Percentiles rank a stretch among this genome's conserved stretches.
Conservation (phyloP, 2,797 vertebrate species). For the Sebastolobus altivelis region DNA sequence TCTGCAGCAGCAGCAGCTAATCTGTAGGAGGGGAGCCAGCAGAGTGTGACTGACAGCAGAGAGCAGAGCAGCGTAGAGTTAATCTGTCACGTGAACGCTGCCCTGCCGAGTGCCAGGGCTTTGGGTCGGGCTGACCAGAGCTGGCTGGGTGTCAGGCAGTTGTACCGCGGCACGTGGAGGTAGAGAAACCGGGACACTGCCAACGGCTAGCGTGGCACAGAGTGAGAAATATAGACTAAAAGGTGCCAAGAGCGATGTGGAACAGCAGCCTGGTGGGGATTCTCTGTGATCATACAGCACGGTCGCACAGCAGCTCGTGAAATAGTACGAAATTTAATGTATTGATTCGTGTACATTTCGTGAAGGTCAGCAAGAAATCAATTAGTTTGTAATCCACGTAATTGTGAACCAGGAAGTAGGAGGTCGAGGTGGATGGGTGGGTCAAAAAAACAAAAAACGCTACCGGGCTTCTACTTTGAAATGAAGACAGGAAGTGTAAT, state of each 20-base stretch:
- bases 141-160: slow-evolving; percentile 52
- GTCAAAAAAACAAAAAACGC: no score
- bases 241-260: slow-evolving; percentile 64
- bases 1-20: slow-evolving; percentile 39
- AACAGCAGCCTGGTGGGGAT: slow-evolving; percentile 63
- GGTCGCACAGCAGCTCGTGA: no score
- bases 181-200: slow-evolving; percentile 65
- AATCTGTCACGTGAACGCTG: slow-evolving; percentile 69
- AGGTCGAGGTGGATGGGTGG: no score
- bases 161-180: slow-evolving; percentile 51
- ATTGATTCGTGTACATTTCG: no score
- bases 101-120: slow-evolving; percentile 50
- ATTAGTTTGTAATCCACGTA: no score
- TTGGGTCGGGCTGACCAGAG: slow-evolving; percentile 46
- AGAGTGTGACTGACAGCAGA: slow-evolving; percentile 58
- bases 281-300: slow-evolving; percentile 36
- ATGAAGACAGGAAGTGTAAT: no score
- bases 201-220: slow-evolving; percentile 52
- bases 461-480: no score
- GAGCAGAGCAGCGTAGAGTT: slow-evolving; percentile 55
- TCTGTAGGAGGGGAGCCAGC: slow-evolving; percentile 50
- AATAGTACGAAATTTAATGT: no score
- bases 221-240: slow-evolving; percentile 67
- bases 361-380: no score
- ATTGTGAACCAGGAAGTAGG: no score